These are phyloP conservation scores for Pseudomyrmex pallidus DNA, from an alignment of 1,140 invertebrate genomes.

Conservation along the genomic window DNA sequence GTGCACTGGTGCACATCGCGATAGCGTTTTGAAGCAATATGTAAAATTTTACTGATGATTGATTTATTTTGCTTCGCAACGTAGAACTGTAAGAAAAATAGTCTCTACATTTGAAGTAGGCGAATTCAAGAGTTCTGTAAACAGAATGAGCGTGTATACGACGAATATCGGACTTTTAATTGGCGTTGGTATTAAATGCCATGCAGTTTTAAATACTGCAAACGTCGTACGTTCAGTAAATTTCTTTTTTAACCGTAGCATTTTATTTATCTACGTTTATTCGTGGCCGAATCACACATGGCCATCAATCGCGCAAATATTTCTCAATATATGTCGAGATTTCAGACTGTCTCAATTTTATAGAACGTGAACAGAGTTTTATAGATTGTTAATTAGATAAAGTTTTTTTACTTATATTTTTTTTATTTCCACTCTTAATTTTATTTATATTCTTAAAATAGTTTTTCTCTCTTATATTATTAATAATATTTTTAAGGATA, in stretches of 20 bases:
- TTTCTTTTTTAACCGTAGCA: slow-evolving; percentile 3
- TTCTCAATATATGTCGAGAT: background rate
- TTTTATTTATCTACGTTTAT: slow-evolving; percentile 18
- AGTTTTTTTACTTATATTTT: background rate
- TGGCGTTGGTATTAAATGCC: slow-evolving; percentile 32
- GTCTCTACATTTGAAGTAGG: slow-evolving; percentile 25
- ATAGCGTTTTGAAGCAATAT: background rate
- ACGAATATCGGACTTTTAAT: slow-evolving; percentile 43
- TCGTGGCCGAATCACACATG: slow-evolving; percentile 23
- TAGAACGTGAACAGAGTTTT: background rate
- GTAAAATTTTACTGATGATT: background rate
- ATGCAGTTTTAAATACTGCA: slow-evolving; percentile 21
- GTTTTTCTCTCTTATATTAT: background rate
- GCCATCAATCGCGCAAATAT: background rate
- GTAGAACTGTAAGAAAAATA: slow-evolving; percentile 16
- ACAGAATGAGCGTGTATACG: background rate
- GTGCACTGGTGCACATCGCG: slow-evolving; percentile 16
- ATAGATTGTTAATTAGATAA: background rate
- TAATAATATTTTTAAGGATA: slow-evolving; percentile 7
- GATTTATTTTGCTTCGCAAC: slow-evolving; percentile 13
- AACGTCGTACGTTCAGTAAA: slow-evolving; percentile 24
- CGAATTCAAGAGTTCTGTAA: slow-evolving; percentile 34
- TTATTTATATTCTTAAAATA: slow-evolving; percentile 6
- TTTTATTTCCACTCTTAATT: no score
- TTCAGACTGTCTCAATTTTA: slow-evolving; percentile 4